Conservation (phyloP, 2,888 invertebrate species). For the Cremastinae sp. region DNA sequence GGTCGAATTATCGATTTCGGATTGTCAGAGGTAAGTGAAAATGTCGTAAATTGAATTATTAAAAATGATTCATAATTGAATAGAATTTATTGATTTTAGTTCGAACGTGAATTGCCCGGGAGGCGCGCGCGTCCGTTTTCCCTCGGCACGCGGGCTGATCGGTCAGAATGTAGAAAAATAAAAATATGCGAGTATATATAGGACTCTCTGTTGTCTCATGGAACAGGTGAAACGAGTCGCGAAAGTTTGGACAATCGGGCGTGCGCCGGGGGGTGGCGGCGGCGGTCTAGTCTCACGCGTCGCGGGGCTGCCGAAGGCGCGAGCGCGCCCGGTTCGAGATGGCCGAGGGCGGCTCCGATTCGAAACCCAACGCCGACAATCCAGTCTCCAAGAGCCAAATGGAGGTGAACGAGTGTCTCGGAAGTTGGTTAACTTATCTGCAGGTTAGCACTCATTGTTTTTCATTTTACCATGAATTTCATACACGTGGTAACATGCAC, state of each 20-base stretch:
- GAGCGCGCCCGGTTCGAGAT: conserved; percentile 63
- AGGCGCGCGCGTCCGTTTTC: no score
- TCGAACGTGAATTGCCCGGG: no score
- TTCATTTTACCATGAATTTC: background rate
- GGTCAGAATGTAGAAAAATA: background rate
- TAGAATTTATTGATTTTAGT: no score
- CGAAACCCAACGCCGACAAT: conserved; percentile 74
- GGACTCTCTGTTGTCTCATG: conserved; percentile 17
- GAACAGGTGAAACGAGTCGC: conserved; percentile 59
- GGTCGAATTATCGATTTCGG: no score
- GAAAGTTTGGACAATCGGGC: conserved; percentile 57
- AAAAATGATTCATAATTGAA: background rate
- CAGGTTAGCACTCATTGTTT: conserved; percentile 70
- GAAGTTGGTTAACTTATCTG: conserved; percentile 78
- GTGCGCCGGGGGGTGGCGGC: conserved; percentile 29
- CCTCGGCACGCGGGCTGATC: no score
- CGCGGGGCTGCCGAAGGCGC: conserved; percentile 3
- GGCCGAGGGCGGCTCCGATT: conserved; percentile 73
- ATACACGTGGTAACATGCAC: background rate
- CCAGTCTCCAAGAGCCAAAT: conserved; percentile 75
- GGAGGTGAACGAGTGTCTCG: conserved; percentile 78
- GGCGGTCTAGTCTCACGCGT: conserved; percentile 8
- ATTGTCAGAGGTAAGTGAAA: no score
- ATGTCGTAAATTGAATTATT: background rate
- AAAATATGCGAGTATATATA: background rate